Conservation (phyloP, 2,113 vertebrate species). For the Tapirus terrestris region DNA sequence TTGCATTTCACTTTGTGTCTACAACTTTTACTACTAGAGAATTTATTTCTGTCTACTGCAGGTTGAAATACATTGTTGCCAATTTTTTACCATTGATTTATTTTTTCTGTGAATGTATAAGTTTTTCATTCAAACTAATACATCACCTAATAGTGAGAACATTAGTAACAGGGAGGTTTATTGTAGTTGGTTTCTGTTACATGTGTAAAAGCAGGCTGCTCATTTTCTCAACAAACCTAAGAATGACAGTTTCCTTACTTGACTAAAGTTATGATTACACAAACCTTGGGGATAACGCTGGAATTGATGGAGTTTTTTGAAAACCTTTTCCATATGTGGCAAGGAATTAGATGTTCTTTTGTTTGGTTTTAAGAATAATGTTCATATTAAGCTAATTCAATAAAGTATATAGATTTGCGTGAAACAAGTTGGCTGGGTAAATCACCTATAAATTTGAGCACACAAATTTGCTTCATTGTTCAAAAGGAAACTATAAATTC, state of each 20-base stretch:
- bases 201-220: constrained; percentile 43
- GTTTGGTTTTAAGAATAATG: constrained; percentile 45
- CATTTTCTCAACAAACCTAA: constrained; percentile 36
- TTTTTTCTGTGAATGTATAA: constrained; percentile 35
- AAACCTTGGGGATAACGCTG: constrained; percentile 1
- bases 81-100: neutral
- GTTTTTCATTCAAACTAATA: constrained; percentile 65
- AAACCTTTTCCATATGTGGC: constrained; percentile 55
- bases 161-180: constrained; percentile 25
- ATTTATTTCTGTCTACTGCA: constrained; percentile 32
- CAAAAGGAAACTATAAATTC: constrained; percentile 26
- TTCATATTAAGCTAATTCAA: neutral
- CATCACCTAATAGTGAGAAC: constrained; percentile 53
- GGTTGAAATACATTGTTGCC: constrained; percentile 17
- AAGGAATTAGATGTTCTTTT: constrained; percentile 38
- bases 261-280: constrained; percentile 11
- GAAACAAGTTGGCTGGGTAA: neutral
- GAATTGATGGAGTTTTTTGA: neutral
- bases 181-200: constrained; percentile 70
- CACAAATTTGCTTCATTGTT: neutral
- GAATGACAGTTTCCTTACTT: constrained; percentile 53
- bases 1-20: constrained; percentile 47
- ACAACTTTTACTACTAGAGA: neutral
- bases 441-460: neutral
- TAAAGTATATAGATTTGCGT: constrained; percentile 49